Evolutionary conservation across 1,140 invertebrate species (phyloP), one percentile per base, ranked within the genome.

Genomic region (Lucilia sericata): DNA sequence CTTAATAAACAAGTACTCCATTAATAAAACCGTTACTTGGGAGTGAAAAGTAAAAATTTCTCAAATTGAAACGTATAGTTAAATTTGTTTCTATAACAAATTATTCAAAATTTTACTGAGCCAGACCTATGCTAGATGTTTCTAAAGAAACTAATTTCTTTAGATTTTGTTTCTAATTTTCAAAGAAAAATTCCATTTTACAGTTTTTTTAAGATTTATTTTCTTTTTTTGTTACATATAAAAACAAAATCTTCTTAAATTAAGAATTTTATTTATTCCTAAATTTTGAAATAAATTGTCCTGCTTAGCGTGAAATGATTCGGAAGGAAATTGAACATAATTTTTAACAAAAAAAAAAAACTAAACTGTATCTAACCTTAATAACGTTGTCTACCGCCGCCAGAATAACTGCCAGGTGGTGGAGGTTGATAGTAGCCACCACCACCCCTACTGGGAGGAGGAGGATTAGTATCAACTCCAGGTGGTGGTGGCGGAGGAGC

Each of bases 201-300:
- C 7, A 76, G n/a, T 76, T n/a, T 76, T 76, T 76, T 76, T 76
- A 17, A 76, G 30, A 76, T 76, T 75, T 42, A 76, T 21, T 5
- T 34, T 2, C 30, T 42, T 17, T 76, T n/a, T n/a, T 42, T 76
- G 36, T 76, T 76, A 34, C 19, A 42, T 80, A 80, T 80, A 80
- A 80, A 80, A 80, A 80, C 42, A 49, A 80, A 80, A 80, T 80
- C 25, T 19, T 49, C 76, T 80, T 80, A 80, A 80, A 21, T 80
- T 80, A 80, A 80, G 42, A 49, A 80, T 49, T 80, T 30, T 21
- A 19, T 80, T 80, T 80, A 80, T 80, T 80, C 42, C 76, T 51
- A 80, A 42, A 76, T 76, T 76, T 2, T 76, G 74, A 76, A 76
- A 76, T 76, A 76, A 76, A 76, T 76, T 76, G 74, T 76, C 74